Percentiles rank a stretch among this genome's conserved stretches.
Conservation (phyloP, 2,888 invertebrate genomes). For the Phania funesta region DNA sequence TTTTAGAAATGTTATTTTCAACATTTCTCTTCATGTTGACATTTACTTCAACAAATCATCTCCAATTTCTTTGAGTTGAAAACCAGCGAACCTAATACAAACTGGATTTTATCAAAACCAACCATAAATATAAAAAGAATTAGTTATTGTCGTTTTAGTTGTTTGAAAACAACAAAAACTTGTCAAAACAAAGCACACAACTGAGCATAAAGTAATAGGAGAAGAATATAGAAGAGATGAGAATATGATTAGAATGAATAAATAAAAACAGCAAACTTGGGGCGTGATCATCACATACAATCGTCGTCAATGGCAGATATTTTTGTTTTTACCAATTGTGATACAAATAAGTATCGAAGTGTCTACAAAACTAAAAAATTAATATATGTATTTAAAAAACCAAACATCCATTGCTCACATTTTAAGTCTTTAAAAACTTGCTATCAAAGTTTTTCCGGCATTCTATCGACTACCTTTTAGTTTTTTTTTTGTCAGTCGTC, state of each 20-base stretch:
- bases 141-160: background rate
- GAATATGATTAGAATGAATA: conserved; percentile 31
- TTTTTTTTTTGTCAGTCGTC: conserved; percentile 54
- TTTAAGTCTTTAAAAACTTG: background rate
- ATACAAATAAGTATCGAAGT: background rate
- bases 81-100: background rate
- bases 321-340: conserved; percentile 1
- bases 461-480: conserved; percentile 35
- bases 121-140: conserved; percentile 49
- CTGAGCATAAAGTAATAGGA: conserved; percentile 28
- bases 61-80: conserved; percentile 9
- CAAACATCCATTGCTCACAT: background rate
- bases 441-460: conserved; percentile 62
- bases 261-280: conserved; percentile 57
- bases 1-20: background rate
- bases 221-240: conserved; percentile 45
- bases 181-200: conserved; percentile 29
- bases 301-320: conserved; percentile 39
- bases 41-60: conserved; percentile 4
- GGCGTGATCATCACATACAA: conserved; percentile 64
- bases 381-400: no score
- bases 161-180: conserved; percentile 12
- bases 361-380: background rate
- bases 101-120: conserved; percentile 53
- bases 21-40: background rate